Evolutionary conservation across 1,140 invertebrate genomes (phyloP), one percentile per base, ranked within the genome.

Genomic region (Aphis gossypii): DNA sequence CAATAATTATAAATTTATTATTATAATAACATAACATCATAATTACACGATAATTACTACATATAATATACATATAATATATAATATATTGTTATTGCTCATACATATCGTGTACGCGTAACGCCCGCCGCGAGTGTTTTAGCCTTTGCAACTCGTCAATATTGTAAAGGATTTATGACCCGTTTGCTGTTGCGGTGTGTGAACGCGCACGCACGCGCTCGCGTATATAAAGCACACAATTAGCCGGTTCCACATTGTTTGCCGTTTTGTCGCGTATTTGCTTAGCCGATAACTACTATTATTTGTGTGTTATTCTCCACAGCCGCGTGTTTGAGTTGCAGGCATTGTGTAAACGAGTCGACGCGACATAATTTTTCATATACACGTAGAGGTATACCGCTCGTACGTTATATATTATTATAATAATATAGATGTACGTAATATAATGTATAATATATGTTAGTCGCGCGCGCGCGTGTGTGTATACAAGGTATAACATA

Each of bases 231-330:
- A 41, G 23, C 30, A 93, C 82, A 84, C 48, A 84, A 93, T 93
- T 93, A 92, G 91, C 60, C 46, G 76, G 68, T 92, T 83, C 41
- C 91, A 83, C 60, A n/a, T 92, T 76, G 68, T 92, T 38, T 44
- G 38, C 41, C 41, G 60, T 83, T 44, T 76, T 48, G 91, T 92
- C n/a, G 82, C 44, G n/a, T 93, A 56, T 93, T 93, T 93, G 92
- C 82, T 93, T 93, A 93, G 92, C 51, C 82, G 92, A 93, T 86
- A 93, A 93, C 92, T 93, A 92, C 41, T 92, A 82, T 82, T 82
- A 51, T 92, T 92, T 83, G 46, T 84, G 46, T 84, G 91, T 84
- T 92, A 46, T 92, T 51, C 82, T 48, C 30, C 30, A 44, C n/a
- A 30, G 5, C 76, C 23, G 48, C 21, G 82, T 90, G 51, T 60